A percentile compares a stretch with the other conserved stretches of the same genome.
phyloP scores from a whole-genome alignment of 1,140 invertebrate species.

The Trachymyrmex cornetzi region DNA sequence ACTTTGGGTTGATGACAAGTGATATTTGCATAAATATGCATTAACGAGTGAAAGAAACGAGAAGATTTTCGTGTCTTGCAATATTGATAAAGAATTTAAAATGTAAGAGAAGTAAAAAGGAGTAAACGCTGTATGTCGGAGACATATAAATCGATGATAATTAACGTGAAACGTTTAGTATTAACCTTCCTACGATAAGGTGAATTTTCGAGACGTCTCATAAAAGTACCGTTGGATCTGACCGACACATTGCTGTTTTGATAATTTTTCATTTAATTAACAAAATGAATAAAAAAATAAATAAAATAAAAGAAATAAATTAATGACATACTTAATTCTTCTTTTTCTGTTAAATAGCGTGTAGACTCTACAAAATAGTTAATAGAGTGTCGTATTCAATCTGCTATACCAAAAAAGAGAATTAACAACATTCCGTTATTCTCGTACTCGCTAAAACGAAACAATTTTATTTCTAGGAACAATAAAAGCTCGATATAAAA shows the following conservation, averaged over 20 bases:
- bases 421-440: constrained; percentile 4
- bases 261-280: too few relatives aligned
- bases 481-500: background rate
- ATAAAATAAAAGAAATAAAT: too few relatives aligned
- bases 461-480: background rate
- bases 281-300: too few relatives aligned
- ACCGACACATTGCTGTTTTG: too few relatives aligned
- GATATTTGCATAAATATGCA: constrained; percentile 47
- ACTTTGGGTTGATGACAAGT: background rate
- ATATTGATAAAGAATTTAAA: constrained; percentile 4
- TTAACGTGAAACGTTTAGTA: constrained; percentile 12
- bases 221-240: too few relatives aligned
- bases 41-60: background rate
- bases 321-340: too few relatives aligned
- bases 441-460: background rate
- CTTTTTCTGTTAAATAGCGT: too few relatives aligned
- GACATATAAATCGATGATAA: background rate
- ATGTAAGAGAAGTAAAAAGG: background rate
- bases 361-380: too few relatives aligned
- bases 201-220: too few relatives aligned
- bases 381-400: too few relatives aligned
- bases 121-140: background rate
- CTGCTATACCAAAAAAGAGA: too few relatives aligned
- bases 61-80: background rate
- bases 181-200: too few relatives aligned